Conservation (phyloP, 2,888 invertebrate genomes). For the Tortrix viridana region DNA sequence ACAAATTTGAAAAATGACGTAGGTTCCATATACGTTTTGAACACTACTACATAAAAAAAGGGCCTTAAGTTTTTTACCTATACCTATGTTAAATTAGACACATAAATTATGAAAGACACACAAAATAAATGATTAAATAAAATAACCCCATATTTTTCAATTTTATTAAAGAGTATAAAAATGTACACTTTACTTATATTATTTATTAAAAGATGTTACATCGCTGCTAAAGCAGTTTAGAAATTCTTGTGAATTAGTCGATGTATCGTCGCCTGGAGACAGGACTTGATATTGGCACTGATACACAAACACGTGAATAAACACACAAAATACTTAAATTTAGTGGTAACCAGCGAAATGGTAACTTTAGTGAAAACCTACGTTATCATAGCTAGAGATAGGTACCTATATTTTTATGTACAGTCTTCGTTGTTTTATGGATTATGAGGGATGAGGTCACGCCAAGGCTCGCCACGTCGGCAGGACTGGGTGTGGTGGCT, state of each 20-base stretch:
- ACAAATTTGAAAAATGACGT: no score
- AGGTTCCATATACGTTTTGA: no score
- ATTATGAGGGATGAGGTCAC: constrained; percentile 40
- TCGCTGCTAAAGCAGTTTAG: constrained; percentile 48
- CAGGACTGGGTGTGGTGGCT: constrained; percentile 1
- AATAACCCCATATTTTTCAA: constrained; percentile 58
- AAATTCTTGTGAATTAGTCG: constrained; percentile 42
- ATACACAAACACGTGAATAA: constrained; percentile 45
- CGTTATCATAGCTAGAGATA: constrained; percentile 50
- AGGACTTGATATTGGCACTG: constrained; percentile 52
- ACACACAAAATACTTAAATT: constrained; percentile 50
- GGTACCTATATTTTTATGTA: constrained; percentile 56
- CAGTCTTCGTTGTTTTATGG: constrained; percentile 66
- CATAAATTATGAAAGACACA: background rate
- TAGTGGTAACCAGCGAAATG: constrained; percentile 62
- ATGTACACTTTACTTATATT: constrained; percentile 71
- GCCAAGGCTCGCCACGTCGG: background rate
- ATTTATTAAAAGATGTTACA: constrained; percentile 58
- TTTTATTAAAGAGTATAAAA: constrained; percentile 81
- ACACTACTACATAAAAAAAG: no score
- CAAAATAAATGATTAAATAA: constrained; percentile 52
- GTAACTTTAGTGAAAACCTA: constrained; percentile 59
- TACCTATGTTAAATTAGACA: no score
- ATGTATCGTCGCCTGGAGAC: constrained; percentile 43
- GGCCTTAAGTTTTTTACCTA: no score